Base-by-base conservation (phyloP, 1,140 invertebrate species). In the Berghia stephanieae region DNA sequence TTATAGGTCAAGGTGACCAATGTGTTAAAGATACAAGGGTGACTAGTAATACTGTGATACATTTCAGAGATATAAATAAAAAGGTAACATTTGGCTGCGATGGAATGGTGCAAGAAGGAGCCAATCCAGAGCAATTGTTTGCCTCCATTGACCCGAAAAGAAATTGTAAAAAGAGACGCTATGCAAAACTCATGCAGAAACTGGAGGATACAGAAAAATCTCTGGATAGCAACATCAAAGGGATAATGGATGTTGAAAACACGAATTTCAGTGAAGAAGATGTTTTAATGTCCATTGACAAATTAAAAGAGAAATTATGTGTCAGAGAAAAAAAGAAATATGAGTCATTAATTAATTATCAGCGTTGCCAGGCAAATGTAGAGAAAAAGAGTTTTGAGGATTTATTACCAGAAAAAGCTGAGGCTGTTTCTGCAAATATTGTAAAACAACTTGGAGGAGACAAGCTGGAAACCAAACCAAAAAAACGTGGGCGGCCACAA, bases 41-140 rank as follows among this genome's bases (percentile, higher is more conserved):
- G n/a, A n/a, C n/a, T n/a, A n/a, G n/a, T n/a, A n/a, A n/a, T n/a
- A n/a, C n/a, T n/a, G n/a, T n/a, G n/a, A n/a, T n/a, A n/a, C n/a
- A n/a, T n/a, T 75, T 75, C 49, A 40, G 72, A 31, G 72, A 75
- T 75, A 57, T 75, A n/a, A 75, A 75, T 44, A 75, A 63, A 75
- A 68, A 6, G 8, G 57, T 63, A 2, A 31, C 72, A 13, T 6
- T 68, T 13, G 24, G 18, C 10, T 6, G 4, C 5, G n/a, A 75
- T 24, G 38, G 52, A 1, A 4, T 31, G 6, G 24, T 36, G 4
- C 34, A 10, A 31, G 72, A 75, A 3, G 72, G 43, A 2, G 13
- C 40, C 1, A 42, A 10, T 13, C 6, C 18, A 68, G 31, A 24
- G 18, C 27, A 75, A 27, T 42, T 75, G 24, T 75, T 75, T 46